Base-by-base conservation (phyloP, 2,888 invertebrate genomes). In the Zygaena filipendulae region DNA sequence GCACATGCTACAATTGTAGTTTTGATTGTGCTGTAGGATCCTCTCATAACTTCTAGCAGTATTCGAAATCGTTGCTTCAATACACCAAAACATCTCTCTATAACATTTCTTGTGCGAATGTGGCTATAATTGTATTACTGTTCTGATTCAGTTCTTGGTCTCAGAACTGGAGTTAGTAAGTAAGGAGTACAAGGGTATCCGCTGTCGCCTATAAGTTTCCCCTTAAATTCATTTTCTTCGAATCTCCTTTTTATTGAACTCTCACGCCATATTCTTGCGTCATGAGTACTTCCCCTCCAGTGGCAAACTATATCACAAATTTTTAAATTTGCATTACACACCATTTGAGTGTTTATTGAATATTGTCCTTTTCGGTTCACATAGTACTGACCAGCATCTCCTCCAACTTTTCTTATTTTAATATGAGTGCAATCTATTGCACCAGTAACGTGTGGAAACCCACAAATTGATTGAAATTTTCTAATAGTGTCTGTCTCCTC, bases 21-120 rank as follows among this genome's bases (percentile, higher is more conserved):
- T n/a, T 27, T 27, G 7, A 22, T 22, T 12, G 20, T 13, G 4
- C 13, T 8, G 2, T 12, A 12, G 5, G 26, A 26, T 4, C 26
- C 21, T 12, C 26, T 8, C 26, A 26, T 26, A 6, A 19, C 12
- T 21, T 20, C 26, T 3, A 19, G 8, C 6, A 26, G n/a, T n/a
- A n/a, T n/a, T n/a, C n/a, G n/a, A n/a, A n/a, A n/a, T 23, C 33
- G 10, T 26, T 18, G 19, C 21, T 39, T 39, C 36, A 29, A 35
- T 14, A 38, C 16, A 5, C 38, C 36, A 30, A 42, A 36, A 25
- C 38, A 39, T 12, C 35, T 25, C 27, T 41, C 35, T 2, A 41
- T 19, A 2, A 23, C 13, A 11, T 45, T 45, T 13, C 40, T 28
- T 0, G 40, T 42, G 1, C 18, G 13, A 5, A 39, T 40, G n/a